Percentiles rank a stretch among this genome's conserved stretches.
phyloP scores from a whole-genome alignment of 2,888 invertebrate genomes.

The Troilus luridus region DNA sequence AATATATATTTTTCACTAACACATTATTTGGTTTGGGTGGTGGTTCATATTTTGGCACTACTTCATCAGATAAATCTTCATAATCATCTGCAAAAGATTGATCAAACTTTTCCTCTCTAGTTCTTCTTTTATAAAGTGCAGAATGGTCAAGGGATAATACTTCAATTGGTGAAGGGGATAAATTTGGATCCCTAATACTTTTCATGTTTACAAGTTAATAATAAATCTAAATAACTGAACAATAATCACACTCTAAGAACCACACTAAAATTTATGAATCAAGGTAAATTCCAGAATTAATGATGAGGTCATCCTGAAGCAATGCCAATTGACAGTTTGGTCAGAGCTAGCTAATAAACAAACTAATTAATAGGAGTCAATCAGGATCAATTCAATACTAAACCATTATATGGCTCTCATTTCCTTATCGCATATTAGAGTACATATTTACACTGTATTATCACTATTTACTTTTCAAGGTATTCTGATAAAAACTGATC shows the following conservation, averaged over 20 bases:
- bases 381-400: constrained; percentile 40
- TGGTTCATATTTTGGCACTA: constrained; percentile 53
- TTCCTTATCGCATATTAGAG: constrained; percentile 8
- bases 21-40: constrained; percentile 57
- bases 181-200: constrained; percentile 57
- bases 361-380: constrained; percentile 34
- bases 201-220: neutral
- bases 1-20: neutral
- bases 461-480: neutral
- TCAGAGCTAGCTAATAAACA: constrained; percentile 23
- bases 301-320: constrained; percentile 29
- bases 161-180: constrained; percentile 66
- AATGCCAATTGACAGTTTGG: constrained; percentile 16
- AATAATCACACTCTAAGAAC: neutral
- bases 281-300: neutral
- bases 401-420: neutral
- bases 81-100: constrained; percentile 61
- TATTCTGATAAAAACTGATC: constrained; percentile 39
- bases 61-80: constrained; percentile 64
- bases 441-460: constrained; percentile 27
- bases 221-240: neutral
- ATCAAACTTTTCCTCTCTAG: constrained; percentile 60
- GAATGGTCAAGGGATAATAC: constrained; percentile 68
- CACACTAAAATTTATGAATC: neutral
- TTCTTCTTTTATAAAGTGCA: constrained; percentile 68